Conservation (phyloP, 2,888 invertebrate species). For the Cephus spinipes region DNA sequence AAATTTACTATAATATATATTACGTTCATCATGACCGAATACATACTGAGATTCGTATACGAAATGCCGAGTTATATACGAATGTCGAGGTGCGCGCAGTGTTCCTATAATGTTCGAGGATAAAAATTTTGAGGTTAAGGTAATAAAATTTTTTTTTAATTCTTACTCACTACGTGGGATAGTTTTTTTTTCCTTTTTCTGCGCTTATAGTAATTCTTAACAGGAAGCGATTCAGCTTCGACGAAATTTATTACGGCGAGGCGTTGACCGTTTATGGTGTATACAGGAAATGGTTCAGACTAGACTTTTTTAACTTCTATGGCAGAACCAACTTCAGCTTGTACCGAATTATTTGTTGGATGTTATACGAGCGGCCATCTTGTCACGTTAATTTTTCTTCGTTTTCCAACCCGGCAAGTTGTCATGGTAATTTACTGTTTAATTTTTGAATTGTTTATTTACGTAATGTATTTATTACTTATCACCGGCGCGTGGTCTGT, state of each 20-base stretch:
- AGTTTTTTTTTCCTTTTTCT: background rate
- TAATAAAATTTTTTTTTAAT: background rate
- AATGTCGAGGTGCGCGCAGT: background rate
- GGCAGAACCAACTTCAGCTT: background rate
- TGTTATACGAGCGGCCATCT: background rate
- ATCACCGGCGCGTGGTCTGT: background rate
- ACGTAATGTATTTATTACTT: background rate
- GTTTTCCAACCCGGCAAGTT: background rate
- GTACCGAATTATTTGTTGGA: too few species aligned
- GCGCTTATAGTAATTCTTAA: background rate
- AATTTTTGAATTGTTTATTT: background rate
- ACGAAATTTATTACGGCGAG: background rate
- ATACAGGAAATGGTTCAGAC: background rate
- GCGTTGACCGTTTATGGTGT: background rate
- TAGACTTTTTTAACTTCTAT: background rate
- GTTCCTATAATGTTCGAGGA: background rate
- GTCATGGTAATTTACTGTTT: background rate
- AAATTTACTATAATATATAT: background rate
- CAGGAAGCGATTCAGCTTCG: background rate
- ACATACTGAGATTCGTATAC: background rate
- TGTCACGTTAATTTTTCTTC: background rate
- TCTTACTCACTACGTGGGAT: background rate
- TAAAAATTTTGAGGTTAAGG: background rate
- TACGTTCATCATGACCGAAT: background rate
- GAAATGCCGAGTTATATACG: too few species aligned